Evolutionary conservation across 1,140 invertebrate genomes (phyloP), one percentile per base, ranked within the genome.

Genomic region (Frieseomelitta varia): DNA sequence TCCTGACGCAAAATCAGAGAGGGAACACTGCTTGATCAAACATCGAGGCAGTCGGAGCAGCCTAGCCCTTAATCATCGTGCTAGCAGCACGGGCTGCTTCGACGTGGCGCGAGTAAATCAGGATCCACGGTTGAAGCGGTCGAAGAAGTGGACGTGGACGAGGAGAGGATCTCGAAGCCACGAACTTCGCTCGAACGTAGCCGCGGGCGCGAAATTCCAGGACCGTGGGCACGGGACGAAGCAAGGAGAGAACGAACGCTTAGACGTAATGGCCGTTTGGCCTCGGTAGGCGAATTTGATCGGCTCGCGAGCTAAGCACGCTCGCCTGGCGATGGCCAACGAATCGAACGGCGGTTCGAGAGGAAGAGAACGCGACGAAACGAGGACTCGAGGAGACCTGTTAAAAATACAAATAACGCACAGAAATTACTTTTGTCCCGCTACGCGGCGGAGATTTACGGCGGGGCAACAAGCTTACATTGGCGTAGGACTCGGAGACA

Each of bases 361-460:
- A 10, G 24, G 58, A 17, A 34, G 24, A 21, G 56, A 63, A 72
- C 53, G 75, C 85, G 81, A 77, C 86, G 87, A 87, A 88, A 88
- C 87, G 77, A 87, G 56, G 65, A 58, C 78, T 34, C 82, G 39
- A n/a, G 39, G 10, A 21, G 34, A 91, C 90, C 89, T 71, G 89
- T 91, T 92, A 93, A 94, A 94, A 94, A 93, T 94, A 92, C 91
- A 93, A 93, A 93, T 94, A 94, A 94, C 93, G 93, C 92, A 93
- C 91, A 92, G 93, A 94, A 94, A 94, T 93, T 93, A 94, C 93
- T 94, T 94, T 94, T 93, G 93, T 94, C 92, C 93, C 91, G 91
- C 91, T 91, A 93, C 86, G 90, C 84, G 79, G 81, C 77, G 74
- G 92, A 92, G 93, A 94, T 94, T 94, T 94, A 94, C 93, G 93